Evolutionary conservation across 35 echinoderm and acorn worm genomes (phyloP).

Genomic region (Heliocidaris tuberculata): DNA sequence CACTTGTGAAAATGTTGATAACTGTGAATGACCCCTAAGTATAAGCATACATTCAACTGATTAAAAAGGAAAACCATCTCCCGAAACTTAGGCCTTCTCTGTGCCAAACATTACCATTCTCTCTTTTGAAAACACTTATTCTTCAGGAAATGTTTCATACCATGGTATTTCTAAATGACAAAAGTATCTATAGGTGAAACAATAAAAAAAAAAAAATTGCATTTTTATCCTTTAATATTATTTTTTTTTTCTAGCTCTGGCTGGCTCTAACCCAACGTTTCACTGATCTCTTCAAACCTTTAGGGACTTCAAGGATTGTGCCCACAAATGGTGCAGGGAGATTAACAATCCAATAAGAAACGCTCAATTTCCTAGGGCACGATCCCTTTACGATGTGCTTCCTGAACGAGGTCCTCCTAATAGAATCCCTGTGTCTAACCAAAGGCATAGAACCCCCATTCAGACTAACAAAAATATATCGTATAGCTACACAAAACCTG

Average conservation of each 20-base stretch:
- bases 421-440: background rate
- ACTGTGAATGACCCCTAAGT: too few species aligned
- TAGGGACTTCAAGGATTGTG: background rate
- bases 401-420: background rate
- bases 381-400: constrained; percentile 9
- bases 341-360: constrained; percentile 13
- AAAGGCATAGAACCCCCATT: background rate
- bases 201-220: background rate
- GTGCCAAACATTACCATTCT: too few species aligned
- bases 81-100: too few species aligned
- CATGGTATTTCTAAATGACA: too few species aligned
- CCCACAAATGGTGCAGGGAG: background rate
- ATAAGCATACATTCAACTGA: too few species aligned
- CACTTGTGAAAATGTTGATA: too few species aligned
- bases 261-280: background rate
- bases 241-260: background rate
- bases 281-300: background rate
- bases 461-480: background rate
- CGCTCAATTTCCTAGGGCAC: background rate
- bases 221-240: background rate
- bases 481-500: background rate
- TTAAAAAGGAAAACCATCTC: too few species aligned
- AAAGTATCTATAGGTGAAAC: too few species aligned
- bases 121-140: too few species aligned
- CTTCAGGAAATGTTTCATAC: too few species aligned